Conservation (phyloP, 2,888 invertebrate genomes). For the Belgica antarctica region DNA sequence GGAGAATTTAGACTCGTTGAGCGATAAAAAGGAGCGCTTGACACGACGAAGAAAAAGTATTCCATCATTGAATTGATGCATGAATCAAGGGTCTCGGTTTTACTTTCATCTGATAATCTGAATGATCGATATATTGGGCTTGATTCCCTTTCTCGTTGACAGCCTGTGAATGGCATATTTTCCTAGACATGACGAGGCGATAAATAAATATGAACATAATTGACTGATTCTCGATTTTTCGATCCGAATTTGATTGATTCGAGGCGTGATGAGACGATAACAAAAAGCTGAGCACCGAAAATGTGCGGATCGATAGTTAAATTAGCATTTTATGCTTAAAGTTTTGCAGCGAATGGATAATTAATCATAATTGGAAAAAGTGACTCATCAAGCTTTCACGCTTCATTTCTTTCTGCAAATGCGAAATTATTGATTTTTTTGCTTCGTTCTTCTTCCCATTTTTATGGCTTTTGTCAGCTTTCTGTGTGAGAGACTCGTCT, state of each 20-base stretch:
- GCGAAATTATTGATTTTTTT: conserved; percentile 40
- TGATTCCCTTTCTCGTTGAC: too few relatives aligned
- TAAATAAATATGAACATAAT: background rate
- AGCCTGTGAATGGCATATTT: too few relatives aligned
- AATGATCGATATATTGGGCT: conserved; percentile 14
- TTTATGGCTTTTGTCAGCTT: conserved; percentile 39
- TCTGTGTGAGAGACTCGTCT: conserved; percentile 32
- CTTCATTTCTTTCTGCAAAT: conserved; percentile 14
- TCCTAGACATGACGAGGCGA: background rate
- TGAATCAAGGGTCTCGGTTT: conserved; percentile 2
- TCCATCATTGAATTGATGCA: background rate
- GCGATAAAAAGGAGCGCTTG: background rate
- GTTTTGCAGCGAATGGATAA: too few relatives aligned
- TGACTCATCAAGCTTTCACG: background rate
- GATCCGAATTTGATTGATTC: background rate
- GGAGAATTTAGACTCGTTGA: conserved; percentile 11
- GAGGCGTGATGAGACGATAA: too few relatives aligned
- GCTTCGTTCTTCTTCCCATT: background rate
- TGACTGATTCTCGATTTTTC: conserved; percentile 10
- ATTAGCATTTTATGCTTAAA: too few relatives aligned
- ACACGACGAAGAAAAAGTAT: background rate
- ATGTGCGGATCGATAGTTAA: too few relatives aligned
- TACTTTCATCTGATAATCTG: background rate
- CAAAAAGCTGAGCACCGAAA: too few relatives aligned
- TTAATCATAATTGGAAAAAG: too few relatives aligned